Evolutionary conservation across 1,140 invertebrate genomes (phyloP).

Genomic region (Caenorhabditis brenneri): DNA sequence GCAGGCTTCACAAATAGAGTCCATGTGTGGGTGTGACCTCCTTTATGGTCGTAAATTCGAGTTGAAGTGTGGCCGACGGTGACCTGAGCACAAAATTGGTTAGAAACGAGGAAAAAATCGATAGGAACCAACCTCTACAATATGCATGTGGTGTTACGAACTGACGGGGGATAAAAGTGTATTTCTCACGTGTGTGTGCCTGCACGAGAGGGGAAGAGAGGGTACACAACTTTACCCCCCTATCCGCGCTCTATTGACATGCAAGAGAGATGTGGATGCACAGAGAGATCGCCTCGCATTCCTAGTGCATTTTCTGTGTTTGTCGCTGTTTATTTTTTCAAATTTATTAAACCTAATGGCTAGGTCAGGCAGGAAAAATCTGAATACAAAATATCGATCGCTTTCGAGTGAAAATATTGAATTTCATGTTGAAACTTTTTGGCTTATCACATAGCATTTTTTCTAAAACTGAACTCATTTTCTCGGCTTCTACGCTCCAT

Average conservation of each 20-base stretch:
- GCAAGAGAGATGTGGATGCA: background rate
- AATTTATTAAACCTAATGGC: too few relatives aligned
- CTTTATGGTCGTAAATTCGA: too few relatives aligned
- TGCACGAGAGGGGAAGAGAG: too few relatives aligned
- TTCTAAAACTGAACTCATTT: too few relatives aligned
- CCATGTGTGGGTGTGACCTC: background rate
- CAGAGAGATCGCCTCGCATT: too few relatives aligned
- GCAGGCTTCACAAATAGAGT: background rate
- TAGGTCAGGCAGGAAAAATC: too few relatives aligned
- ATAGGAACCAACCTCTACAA: background rate
- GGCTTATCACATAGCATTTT: too few relatives aligned
- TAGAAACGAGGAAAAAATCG: background rate
- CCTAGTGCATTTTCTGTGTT: background rate
- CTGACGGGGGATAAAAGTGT: background rate
- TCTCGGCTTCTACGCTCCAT: too few relatives aligned
- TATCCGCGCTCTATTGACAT: background rate
- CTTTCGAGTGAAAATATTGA: too few relatives aligned
- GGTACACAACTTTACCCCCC: too few relatives aligned
- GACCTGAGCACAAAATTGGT: background rate
- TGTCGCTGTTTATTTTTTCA: background rate
- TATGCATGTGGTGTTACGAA: too few relatives aligned
- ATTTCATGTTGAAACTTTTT: background rate
- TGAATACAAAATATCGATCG: too few relatives aligned
- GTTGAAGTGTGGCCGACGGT: background rate
- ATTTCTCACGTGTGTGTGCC: background rate